Evolutionary conservation across 37 sponge, comb jelly and placozoan species (phyloP).

Genomic region (Aphrocallistes beatrix): DNA sequence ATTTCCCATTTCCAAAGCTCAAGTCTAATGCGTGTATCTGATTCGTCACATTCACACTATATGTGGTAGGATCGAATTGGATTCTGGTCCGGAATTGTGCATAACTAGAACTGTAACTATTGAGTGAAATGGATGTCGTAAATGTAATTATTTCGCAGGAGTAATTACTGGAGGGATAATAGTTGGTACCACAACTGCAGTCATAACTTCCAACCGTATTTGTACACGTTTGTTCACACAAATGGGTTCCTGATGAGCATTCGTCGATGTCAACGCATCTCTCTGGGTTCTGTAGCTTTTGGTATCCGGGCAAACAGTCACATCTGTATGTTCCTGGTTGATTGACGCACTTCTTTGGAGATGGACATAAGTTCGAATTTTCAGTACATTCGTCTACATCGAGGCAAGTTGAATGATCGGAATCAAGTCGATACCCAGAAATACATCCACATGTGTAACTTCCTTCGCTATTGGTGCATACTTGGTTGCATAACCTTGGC

Average conservation of each 20-base stretch:
- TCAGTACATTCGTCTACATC: neutral
- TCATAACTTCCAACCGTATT: neutral
- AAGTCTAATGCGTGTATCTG: neutral
- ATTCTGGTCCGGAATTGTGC: neutral
- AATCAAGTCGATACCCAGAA: neutral
- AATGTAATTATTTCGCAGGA: neutral
- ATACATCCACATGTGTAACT: neutral
- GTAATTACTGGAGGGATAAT: neutral
- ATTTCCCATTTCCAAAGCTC: conserved; percentile 8
- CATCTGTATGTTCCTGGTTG: neutral
- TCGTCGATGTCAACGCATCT: conserved; percentile 6
- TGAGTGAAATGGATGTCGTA: neutral
- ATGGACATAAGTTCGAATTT: neutral
- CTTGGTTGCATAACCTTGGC: neutral
- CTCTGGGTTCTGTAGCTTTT: neutral
- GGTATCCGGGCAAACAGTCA: neutral
- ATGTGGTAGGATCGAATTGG: neutral
- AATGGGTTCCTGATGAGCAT: neutral
- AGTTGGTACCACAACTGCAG: neutral
- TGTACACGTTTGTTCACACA: neutral
- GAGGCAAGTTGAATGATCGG: neutral
- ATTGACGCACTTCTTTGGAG: neutral
- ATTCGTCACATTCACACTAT: conserved; percentile 1
- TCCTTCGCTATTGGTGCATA: neutral
- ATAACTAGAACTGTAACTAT: neutral